phyloP scores from a whole-genome alignment of 2,888 invertebrate species.

The Microplitis deprimator region DNA sequence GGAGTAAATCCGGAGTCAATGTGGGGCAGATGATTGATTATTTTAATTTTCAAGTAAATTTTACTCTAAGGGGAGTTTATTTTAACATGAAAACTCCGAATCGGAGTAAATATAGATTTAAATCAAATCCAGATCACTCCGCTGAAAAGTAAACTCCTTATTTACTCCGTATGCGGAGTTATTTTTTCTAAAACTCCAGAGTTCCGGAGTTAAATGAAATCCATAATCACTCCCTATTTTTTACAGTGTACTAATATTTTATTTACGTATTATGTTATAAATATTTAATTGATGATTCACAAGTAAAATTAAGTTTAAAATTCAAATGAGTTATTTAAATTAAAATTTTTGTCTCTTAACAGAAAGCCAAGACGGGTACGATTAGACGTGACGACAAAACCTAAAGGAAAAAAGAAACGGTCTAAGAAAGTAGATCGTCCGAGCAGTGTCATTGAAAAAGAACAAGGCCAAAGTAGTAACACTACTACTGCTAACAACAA shows the following conservation, averaged over 20 bases:
- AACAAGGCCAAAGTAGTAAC: slow-evolving; percentile 12
- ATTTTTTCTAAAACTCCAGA: too few species aligned
- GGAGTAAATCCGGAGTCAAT: too few species aligned
- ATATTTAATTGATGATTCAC: neutral
- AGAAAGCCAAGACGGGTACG: slow-evolving; percentile 59
- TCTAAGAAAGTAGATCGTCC: slow-evolving; percentile 42
- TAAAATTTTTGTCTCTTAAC: slow-evolving; percentile 43
- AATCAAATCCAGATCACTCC: too few species aligned
- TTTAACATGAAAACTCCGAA: too few species aligned
- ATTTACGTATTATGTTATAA: neutral
- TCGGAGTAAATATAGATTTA: too few species aligned
- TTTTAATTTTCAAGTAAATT: too few species aligned
- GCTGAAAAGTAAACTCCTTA: too few species aligned
- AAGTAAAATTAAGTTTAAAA: neutral
- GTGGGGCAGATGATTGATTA: too few species aligned
- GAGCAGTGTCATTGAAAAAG: slow-evolving; percentile 13
- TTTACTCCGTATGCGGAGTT: too few species aligned
- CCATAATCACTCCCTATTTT: neutral
- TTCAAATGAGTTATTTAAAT: slow-evolving; percentile 1
- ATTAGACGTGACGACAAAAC: slow-evolving; percentile 42
- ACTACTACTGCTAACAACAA: neutral
- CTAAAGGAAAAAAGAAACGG: slow-evolving; percentile 56
- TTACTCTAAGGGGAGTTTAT: too few species aligned
- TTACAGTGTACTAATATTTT: neutral
- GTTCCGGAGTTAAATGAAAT: neutral